phyloP scores from a whole-genome alignment of 1,140 invertebrate species.

The Muscidifurax raptorellus region DNA sequence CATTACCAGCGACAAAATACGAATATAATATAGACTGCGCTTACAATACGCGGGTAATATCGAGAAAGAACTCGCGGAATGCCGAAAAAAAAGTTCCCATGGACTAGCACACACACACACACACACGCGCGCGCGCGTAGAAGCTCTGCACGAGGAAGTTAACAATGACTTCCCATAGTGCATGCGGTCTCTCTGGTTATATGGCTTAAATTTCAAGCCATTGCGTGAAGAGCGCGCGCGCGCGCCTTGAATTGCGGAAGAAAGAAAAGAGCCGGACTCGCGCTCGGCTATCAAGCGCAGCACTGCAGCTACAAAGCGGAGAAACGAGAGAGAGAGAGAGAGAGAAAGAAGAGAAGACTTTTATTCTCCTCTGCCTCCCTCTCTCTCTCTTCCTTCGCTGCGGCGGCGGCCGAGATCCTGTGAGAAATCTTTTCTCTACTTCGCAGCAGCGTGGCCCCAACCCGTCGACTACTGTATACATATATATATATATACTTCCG shows the following conservation, averaged over 20 bases:
- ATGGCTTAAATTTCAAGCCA: constrained; percentile 47
- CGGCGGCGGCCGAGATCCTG: constrained; percentile 7
- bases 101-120: background rate
- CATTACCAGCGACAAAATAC: too few relatives aligned
- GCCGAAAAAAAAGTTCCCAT: constrained; percentile 23
- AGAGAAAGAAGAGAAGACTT: constrained; percentile 44
- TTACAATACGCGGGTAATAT: too few relatives aligned
- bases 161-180: constrained; percentile 52
- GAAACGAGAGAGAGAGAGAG: constrained; percentile 16
- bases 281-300: background rate
- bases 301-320: background rate
- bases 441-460: constrained; percentile 22
- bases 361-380: constrained; percentile 26
- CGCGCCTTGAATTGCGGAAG: constrained; percentile 24
- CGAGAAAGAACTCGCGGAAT: background rate
- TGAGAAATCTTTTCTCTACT: constrained; percentile 48
- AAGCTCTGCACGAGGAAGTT: constrained; percentile 11
- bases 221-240: constrained; percentile 37
- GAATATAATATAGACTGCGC: too few relatives aligned
- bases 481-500: constrained; percentile 43
- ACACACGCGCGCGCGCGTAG: too few relatives aligned
- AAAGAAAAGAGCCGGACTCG: constrained; percentile 39
- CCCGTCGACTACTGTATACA: constrained; percentile 35
- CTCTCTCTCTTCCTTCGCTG: constrained; percentile 21
- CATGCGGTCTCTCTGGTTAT: constrained; percentile 37